Evolutionary conservation across 92 coral and sea anemone species (phyloP).

Genomic region (Palythoa grandiflora): DNA sequence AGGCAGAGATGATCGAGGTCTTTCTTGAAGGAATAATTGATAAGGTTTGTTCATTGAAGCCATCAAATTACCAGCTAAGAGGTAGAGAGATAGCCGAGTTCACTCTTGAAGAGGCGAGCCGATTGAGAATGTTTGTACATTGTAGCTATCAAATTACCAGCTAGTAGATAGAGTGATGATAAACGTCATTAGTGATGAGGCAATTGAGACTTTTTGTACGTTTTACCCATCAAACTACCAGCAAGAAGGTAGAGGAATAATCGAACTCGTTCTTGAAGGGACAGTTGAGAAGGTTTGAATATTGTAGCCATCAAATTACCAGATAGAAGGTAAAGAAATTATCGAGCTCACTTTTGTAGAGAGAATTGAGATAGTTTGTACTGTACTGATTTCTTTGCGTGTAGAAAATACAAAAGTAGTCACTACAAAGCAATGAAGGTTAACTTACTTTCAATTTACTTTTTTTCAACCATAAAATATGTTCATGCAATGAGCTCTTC

Average conservation of each 20-base stretch:
- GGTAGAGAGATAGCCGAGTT: conserved; percentile 71
- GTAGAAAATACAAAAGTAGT: too few relatives aligned
- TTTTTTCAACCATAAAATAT: too few relatives aligned
- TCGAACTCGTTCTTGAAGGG: background rate
- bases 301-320: conserved; percentile 78
- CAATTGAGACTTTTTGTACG: conserved; percentile 69
- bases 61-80: conserved; percentile 82
- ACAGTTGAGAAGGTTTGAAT: background rate
- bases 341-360: conserved; percentile 77
- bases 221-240: background rate
- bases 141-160: conserved; percentile 83
- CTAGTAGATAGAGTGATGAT: conserved; percentile 84
- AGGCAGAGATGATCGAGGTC: too few relatives aligned
- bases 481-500: too few relatives aligned
- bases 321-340: conserved; percentile 82
- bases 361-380: conserved; percentile 74
- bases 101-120: conserved; percentile 89
- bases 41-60: conserved; percentile 52
- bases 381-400: too few relatives aligned
- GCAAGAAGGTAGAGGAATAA: background rate
- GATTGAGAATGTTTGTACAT: conserved; percentile 64
- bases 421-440: too few relatives aligned
- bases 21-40: background rate
- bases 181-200: conserved; percentile 77
- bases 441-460: too few relatives aligned